Percentiles rank a stretch among this genome's conserved stretches.
Evolutionary conservation across 1,140 invertebrate species (phyloP).

Genomic region (Portunus trituberculatus): DNA sequence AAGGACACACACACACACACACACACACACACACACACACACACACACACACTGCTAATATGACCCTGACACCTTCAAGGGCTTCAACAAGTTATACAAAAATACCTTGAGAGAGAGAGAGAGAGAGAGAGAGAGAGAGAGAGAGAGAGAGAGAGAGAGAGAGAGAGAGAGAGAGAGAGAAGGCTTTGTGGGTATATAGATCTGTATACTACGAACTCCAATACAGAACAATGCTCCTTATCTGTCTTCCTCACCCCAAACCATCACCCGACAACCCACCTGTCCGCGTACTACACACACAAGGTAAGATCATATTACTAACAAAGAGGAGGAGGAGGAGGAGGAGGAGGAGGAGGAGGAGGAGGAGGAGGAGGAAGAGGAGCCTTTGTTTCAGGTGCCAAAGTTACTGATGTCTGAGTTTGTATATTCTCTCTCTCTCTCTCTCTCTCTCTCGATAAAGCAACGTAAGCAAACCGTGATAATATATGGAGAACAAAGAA

Average conservation of each 20-base stretch:
- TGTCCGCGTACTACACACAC: too few species aligned
- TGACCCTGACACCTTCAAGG: background rate
- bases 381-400: background rate
- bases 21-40: too few species aligned
- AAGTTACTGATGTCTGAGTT: background rate
- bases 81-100: background rate
- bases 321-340: background rate
- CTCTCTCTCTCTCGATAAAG: background rate
- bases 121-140: constrained; percentile 20
- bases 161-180: constrained; percentile 20
- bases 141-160: constrained; percentile 18
- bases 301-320: too few species aligned
- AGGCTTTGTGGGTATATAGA: background rate
- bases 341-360: background rate
- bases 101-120: background rate
- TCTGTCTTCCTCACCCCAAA: too few species aligned
- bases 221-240: too few species aligned
- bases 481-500: too few species aligned
- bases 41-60: background rate
- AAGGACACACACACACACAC: too few species aligned
- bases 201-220: too few species aligned
- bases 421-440: background rate
- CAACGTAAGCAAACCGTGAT: too few species aligned
- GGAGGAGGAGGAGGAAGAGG: background rate
- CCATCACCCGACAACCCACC: too few species aligned